Base-by-base conservation (phyloP, 2,113 vertebrate genomes). In the Tyrannus savana region DNA sequence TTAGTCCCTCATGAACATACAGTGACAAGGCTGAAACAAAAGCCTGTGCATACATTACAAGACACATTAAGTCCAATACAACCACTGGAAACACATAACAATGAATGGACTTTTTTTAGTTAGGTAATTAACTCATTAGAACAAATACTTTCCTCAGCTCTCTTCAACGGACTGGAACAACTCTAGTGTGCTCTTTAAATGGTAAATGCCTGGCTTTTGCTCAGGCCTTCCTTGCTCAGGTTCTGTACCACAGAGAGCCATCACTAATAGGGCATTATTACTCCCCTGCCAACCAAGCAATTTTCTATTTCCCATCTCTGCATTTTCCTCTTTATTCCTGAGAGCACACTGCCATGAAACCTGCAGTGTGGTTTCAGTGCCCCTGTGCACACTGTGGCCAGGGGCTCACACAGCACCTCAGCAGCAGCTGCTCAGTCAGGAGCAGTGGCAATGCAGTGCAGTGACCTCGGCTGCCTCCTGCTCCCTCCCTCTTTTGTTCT, bases 351-450 rank as follows among this genome's bases (percentile, higher is more conserved):
- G 3, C 33, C 55, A 27, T 1, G 19, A 69, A 74, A 77, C 12
- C 30, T 9, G n/a, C 11, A 1, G 12, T 2, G 24, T 12, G n/a
- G 12, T 11, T 69, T 16, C 60, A 62, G 35, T 13, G 35, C 1
- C 31, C 50, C 33, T 9, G 21, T 0, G 0, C 27, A 49, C 18
- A 4, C 75, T 4, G 10, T 3, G 19, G 10, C 55, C 0, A 0
- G 56, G 52, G 41, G 14, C 52, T 52, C 18, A 6, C 33, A 4
- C 39, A n/a, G 11, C 7, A 44, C 28, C 19, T 10, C 39, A 14
- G 88, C 42, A 31, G 31, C 4, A 53, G 39, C 78, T n/a, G 47
- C 28, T 33, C 39, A 21, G 24, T 2, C 1, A 0, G 58, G 4
- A 59, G n/a, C 42, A n/a, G 60, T 27, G 5, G 23, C 58, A n/a